phyloP scores from a whole-genome alignment of 1,140 invertebrate species.

The Atopsyche davidsoni region DNA sequence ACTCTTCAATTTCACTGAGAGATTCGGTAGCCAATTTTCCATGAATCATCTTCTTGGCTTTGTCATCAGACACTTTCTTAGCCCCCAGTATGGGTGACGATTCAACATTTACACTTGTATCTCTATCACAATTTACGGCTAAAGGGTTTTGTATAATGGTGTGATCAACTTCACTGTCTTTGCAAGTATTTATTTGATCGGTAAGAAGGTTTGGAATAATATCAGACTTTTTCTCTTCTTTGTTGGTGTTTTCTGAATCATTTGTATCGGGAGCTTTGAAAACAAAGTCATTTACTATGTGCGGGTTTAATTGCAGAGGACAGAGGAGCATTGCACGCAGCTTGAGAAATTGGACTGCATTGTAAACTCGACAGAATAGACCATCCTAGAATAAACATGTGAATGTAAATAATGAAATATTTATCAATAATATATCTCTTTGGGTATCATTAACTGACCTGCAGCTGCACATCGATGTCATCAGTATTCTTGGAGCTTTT shows the following conservation, averaged over 20 bases:
- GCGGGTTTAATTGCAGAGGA: constrained; percentile 30
- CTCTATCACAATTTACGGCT: too few relatives aligned
- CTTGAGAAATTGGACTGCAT: constrained; percentile 41
- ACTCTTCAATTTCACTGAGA: constrained; percentile 43
- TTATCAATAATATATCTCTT: constrained; percentile 7
- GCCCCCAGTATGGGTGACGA: constrained; percentile 16
- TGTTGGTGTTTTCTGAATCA: neutral
- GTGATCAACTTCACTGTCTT: neutral
- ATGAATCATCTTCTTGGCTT: constrained; percentile 15
- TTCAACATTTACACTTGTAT: constrained; percentile 13
- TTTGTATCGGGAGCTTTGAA: constrained; percentile 10
- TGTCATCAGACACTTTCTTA: constrained; percentile 21
- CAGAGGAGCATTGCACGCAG: constrained; percentile 39
- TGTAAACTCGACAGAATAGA: constrained; percentile 43
- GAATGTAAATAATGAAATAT: neutral
- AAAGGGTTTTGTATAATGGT: too few relatives aligned
- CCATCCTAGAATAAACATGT: constrained; percentile 34
- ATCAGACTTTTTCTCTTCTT: constrained; percentile 10
- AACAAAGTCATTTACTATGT: constrained; percentile 26
- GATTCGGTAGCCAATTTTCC: constrained; percentile 4
- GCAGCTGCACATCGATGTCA: constrained; percentile 42
- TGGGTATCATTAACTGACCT: too few relatives aligned
- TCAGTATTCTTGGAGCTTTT: constrained; percentile 37
- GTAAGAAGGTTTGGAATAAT: neutral
- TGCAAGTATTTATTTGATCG: neutral